A percentile compares a stretch with the other conserved stretches of the same genome.
Conservation (phyloP, 2,797 vertebrate species). For the Molossus molossus region DNA sequence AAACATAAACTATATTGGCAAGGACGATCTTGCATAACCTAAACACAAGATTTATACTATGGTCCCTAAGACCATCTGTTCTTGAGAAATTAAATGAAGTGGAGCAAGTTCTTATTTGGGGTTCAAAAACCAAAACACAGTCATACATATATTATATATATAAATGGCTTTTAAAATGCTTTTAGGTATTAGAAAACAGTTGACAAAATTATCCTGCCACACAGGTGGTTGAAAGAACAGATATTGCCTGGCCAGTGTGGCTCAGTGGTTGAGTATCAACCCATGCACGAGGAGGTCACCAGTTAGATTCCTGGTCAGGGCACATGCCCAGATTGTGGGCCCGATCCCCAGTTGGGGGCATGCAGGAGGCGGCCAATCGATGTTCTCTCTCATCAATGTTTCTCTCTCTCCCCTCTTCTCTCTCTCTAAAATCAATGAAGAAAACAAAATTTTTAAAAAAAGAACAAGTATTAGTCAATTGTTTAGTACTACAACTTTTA, state of each 20-base stretch:
- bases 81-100: slow-evolving; percentile 54
- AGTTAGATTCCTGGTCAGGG: too few species aligned
- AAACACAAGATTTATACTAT: slow-evolving; percentile 3
- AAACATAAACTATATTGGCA: neutral
- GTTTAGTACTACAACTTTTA: neutral
- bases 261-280: too few species aligned
- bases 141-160: neutral
- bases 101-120: slow-evolving; percentile 10
- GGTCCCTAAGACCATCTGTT: neutral
- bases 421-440: too few species aligned
- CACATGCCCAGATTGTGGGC: too few species aligned
- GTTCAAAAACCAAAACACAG: neutral
- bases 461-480: neutral
- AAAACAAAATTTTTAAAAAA: neutral
- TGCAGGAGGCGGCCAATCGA: too few species aligned
- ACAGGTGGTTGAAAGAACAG: neutral
- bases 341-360: too few species aligned
- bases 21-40: slow-evolving; percentile 28
- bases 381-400: too few species aligned
- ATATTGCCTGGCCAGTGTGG: too few species aligned
- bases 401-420: too few species aligned
- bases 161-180: neutral
- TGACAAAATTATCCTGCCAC: neutral
- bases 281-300: too few species aligned
- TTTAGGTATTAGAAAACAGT: neutral